Evolutionary conservation across 1,140 invertebrate species (phyloP).

Genomic region (Neocloeon triangulifer): DNA sequence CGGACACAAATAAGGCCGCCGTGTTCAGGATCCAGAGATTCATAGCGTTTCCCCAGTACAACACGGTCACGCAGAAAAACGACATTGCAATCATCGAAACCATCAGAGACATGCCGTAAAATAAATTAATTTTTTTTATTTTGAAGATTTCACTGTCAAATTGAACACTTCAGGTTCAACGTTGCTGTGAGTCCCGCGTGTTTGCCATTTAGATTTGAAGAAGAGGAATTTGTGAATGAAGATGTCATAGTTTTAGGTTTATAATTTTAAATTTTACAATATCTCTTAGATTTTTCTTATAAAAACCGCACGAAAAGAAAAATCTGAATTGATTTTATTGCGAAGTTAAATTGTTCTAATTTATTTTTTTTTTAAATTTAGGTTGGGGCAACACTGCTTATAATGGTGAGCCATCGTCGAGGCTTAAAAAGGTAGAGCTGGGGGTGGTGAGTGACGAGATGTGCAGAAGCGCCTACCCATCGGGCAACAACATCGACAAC

Average conservation of each 20-base stretch:
- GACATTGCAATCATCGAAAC: constrained; percentile 37
- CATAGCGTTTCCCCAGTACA: constrained; percentile 19
- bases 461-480: constrained; percentile 19
- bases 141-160: too few species aligned
- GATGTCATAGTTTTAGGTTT: constrained; percentile 28
- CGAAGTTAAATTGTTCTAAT: too few species aligned
- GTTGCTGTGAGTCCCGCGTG: constrained; percentile 34
- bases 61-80: constrained; percentile 16
- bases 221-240: constrained; percentile 19
- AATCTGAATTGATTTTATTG: too few species aligned
- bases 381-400: constrained; percentile 38
- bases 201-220: constrained; percentile 30
- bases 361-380: constrained; percentile 14
- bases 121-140: too few species aligned
- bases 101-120: too few species aligned
- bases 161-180: constrained; percentile 24
- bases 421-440: constrained; percentile 30
- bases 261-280: too few species aligned
- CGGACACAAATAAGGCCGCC: constrained; percentile 16
- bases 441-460: constrained; percentile 25
- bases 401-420: constrained; percentile 25
- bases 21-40: constrained; percentile 13
- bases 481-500: constrained; percentile 18
- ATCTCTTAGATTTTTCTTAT: too few species aligned
- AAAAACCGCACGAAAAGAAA: too few species aligned